A percentile compares a stretch with the other conserved stretches of the same genome.
Conservation (phyloP, 2,797 vertebrate species). For the Microhierax caerulescens region DNA sequence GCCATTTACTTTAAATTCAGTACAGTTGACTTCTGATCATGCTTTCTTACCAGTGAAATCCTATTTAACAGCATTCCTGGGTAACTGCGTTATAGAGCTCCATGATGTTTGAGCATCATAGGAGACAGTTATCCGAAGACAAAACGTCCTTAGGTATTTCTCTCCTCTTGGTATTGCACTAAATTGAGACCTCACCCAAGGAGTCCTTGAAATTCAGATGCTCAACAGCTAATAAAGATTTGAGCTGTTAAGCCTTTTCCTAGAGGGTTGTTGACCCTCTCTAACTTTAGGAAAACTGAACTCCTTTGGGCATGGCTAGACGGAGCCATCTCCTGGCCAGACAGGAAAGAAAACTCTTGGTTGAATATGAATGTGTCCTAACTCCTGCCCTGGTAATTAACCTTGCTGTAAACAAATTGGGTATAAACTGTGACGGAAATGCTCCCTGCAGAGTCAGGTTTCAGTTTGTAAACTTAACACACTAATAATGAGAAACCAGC, state of each 20-base stretch:
- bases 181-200: not conserved
- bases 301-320: constrained; percentile 2
- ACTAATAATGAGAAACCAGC: not conserved
- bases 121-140: not conserved
- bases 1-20: not conserved
- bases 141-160: not conserved
- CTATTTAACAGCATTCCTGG: not conserved
- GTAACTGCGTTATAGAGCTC: not conserved
- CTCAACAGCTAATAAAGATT: not conserved
- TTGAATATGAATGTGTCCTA: not conserved
- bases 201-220: not conserved
- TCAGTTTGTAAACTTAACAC: not conserved
- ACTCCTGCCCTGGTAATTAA: not conserved
- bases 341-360: not conserved
- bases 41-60: not conserved
- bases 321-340: constrained; percentile 57
- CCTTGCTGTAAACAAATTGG: not conserved
- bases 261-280: not conserved
- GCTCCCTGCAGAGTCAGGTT: not conserved
- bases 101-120: not conserved
- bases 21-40: not conserved
- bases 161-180: not conserved
- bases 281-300: not conserved
- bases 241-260: not conserved
- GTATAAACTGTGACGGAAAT: not conserved